Percentiles rank a stretch among this genome's conserved stretches.
Evolutionary conservation across 2,888 invertebrate species (phyloP).

Genomic region (Diloba caeruleocephala): DNA sequence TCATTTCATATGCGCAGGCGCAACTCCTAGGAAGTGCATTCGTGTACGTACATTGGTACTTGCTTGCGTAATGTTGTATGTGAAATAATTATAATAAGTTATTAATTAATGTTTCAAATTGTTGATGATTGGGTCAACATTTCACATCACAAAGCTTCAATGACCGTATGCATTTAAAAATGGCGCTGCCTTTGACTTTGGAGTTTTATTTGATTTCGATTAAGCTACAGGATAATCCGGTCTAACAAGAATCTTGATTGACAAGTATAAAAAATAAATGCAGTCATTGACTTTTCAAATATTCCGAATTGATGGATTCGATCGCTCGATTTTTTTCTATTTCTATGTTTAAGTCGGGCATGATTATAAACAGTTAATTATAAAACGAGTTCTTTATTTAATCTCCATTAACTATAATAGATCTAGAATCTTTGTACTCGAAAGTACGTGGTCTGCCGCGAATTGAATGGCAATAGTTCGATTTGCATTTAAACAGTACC

Average conservation of each 20-base stretch:
- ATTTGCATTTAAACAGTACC: constrained; percentile 61
- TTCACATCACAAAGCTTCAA: constrained; percentile 21
- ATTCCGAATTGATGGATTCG: constrained; percentile 38
- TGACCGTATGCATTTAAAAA: constrained; percentile 14
- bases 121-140: constrained; percentile 8
- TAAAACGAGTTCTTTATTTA: too few species aligned
- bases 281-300: constrained; percentile 55
- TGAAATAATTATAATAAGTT: constrained; percentile 51
- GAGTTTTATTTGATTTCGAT: constrained; percentile 42
- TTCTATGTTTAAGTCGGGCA: constrained; percentile 3
- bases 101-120: constrained; percentile 11
- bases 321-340: constrained; percentile 16
- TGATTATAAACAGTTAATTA: constrained; percentile 14
- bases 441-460: constrained; percentile 45
- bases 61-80: constrained; percentile 61
- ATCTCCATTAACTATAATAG: not conserved
- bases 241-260: constrained; percentile 38
- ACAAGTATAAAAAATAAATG: constrained; percentile 46
- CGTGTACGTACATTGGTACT: constrained; percentile 60
- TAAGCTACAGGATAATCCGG: constrained; percentile 32
- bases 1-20: constrained; percentile 78
- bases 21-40: constrained; percentile 81
- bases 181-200: constrained; percentile 13
- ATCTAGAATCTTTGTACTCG: constrained; percentile 30
- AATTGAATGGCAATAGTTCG: constrained; percentile 59